Base-by-base conservation (phyloP, 1,140 invertebrate genomes). In the Bombus confusus region DNA sequence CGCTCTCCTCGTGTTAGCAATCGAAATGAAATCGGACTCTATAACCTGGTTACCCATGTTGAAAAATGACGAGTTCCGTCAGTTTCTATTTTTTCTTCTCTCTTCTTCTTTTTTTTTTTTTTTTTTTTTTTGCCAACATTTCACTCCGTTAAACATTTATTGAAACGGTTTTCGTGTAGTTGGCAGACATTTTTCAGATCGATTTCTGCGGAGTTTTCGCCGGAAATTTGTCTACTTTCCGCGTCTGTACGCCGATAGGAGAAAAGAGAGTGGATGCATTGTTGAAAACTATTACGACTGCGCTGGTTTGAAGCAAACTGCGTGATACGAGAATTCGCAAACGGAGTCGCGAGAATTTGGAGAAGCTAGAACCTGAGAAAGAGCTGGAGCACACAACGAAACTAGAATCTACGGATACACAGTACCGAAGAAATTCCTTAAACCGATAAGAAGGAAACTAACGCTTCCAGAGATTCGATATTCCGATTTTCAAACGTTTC, bases 11-110 rank as follows among this genome's bases (percentile, higher is more conserved):
- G 77, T n/a, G 37, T 25, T 12, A n/a, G 0, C 52, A 59, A 80
- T 72, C 37, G 68, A 52, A 72, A 80, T 80, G 72, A 80, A 72
- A 80, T 80, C 64, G 31, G 34, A 28, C 66, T 37, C 43, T 31
- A 47, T 57, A 72, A 57, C 37, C 28, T 15, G 5, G 69, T n/a
- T 34, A 13, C 0, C 13, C 39, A 8, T 4, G 15, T 39, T n/a
- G 39, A 41, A 72, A 69, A 74, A 74, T 22, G n/a, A 74, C 25
- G 37, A 41, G 12, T 10, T 28, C 39, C 25, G 25, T 15, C 31
- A 8, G 66, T 18, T 68, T 68, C 22, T n/a, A n/a, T n/a, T n/a
- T n/a, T 62, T 15, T 15, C 15, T 10, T 18, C 15, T 52, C 12
- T 52, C 15, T 52, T n/a, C 28, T n/a, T n/a, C 28, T 25, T 47